Evolutionary conservation across 2,888 invertebrate species (phyloP), one percentile per base, ranked within the genome.

Genomic region (Ferdinandea cuprea): DNA sequence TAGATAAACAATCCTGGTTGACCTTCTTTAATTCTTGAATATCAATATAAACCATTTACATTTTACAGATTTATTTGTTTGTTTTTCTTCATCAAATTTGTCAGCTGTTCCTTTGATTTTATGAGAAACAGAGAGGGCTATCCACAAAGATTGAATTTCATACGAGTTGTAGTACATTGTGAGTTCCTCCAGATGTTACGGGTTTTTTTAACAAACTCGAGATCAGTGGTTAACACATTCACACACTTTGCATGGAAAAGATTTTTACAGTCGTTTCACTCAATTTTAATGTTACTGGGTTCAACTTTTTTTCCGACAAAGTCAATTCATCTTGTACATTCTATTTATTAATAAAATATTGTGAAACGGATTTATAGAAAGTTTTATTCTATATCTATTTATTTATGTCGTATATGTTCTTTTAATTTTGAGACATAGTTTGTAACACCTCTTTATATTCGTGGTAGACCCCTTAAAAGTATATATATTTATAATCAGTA

Each of bases 161-260:
- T 66, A 5, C 54, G 15, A 30, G 25, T 30, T 9, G 32, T 21
- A 28, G 35, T 42, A 19, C 52, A 66, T 42, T 52, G 40, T n/a
- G 17, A 21, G 32, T 42, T 54, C 5, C 52, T 54, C 52, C 54
- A 66, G 4, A 30, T 54, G 11, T 40, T 42, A 1, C 66, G 54
- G 54, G 32, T 19, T 21, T 68, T 68, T 54, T 35, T 32, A 30
- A 44, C 46, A 44, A 9, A 32, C 15, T 68, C 54, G 5, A 68
- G 15, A 21, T 19, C 46, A 0, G 19, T 5, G 19, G 21, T 8
- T 21, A 56, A 25, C 15, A 54, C 54, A 44, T 68, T 42, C 9
- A 68, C 68, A 68, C 44, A 68, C 32, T 54, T 54, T 19, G 42
- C 30, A 66, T 52, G 66, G 8, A 66, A 42, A 15, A 32, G 19